These are phyloP conservation scores for Parnassius orleans DNA, from an alignment of 2,888 invertebrate genomes.

Conservation along the genomic window DNA sequence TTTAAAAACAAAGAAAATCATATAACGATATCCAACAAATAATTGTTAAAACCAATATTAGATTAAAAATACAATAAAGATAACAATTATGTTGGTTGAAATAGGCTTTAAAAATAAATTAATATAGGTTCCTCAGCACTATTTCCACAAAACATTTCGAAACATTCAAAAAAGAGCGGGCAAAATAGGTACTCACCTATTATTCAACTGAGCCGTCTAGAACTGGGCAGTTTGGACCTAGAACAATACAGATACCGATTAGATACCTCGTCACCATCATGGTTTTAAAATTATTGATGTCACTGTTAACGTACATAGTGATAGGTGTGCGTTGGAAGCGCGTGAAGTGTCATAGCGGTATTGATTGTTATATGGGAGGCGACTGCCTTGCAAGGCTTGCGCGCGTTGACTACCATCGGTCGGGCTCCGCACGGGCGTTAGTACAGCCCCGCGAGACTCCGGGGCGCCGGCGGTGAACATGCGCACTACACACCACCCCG, in stretches of 20 bases:
- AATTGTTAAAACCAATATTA: too few species aligned
- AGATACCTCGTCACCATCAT: slow-evolving; percentile 30
- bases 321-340: slow-evolving; percentile 39
- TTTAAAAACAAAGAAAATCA: too few species aligned
- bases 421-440: slow-evolving; percentile 62
- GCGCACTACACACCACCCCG: slow-evolving; percentile 65
- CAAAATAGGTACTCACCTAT: slow-evolving; percentile 52
- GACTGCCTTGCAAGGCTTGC: slow-evolving; percentile 51
- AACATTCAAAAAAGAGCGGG: slow-evolving; percentile 26
- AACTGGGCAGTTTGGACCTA: slow-evolving; percentile 53
- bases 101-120: too few species aligned
- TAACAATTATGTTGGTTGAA: too few species aligned
- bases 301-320: slow-evolving; percentile 48
- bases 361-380: slow-evolving; percentile 35
- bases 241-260: slow-evolving; percentile 54
- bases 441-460: slow-evolving; percentile 71
- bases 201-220: slow-evolving; percentile 44
- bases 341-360: slow-evolving; percentile 40
- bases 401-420: slow-evolving; percentile 63
- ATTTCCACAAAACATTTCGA: background rate
- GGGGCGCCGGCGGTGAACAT: slow-evolving; percentile 72
- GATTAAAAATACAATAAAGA: too few species aligned
- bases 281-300: slow-evolving; percentile 6
- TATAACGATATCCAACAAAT: too few species aligned
- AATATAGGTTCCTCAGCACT: too few species aligned